These are phyloP conservation scores for Bombus consobrinus DNA, from an alignment of 1,140 invertebrate species.

Conservation along the genomic window DNA sequence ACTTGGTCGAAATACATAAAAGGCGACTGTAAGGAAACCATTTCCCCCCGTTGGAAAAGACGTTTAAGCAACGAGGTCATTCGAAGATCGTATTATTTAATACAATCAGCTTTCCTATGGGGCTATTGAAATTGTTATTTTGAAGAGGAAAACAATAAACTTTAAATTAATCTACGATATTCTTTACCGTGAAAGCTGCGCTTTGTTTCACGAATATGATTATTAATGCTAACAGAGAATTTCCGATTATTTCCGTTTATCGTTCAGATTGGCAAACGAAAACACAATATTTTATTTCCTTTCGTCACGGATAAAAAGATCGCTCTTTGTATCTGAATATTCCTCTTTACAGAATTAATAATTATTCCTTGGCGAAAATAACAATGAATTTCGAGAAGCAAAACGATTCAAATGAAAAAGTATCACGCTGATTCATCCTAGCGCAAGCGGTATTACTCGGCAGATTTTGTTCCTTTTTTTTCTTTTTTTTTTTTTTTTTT, in stretches of 20 bases:
- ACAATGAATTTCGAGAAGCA: not conserved
- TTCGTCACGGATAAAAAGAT: not conserved
- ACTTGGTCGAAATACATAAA: conserved; percentile 7
- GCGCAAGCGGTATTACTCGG: not conserved
- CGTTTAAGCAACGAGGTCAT: conserved; percentile 1
- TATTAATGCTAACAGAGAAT: too few relatives aligned
- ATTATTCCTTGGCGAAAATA: not conserved
- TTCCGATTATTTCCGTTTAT: too few relatives aligned
- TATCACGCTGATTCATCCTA: not conserved
- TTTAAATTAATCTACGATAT: not conserved
- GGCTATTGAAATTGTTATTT: not conserved
- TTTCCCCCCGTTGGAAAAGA: not conserved
- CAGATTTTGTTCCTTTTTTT: not conserved
- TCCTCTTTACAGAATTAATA: not conserved
- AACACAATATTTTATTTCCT: not conserved
- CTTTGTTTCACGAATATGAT: too few relatives aligned
- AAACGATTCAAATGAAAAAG: not conserved
- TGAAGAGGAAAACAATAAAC: not conserved
- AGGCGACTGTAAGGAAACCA: not conserved
- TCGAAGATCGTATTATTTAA: not conserved
- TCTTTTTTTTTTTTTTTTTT: not conserved
- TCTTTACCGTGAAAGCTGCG: too few relatives aligned
- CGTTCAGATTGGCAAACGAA: too few relatives aligned
- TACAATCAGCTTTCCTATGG: not conserved
- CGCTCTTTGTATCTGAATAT: not conserved